Percentiles rank a stretch among this genome's conserved stretches.
Evolutionary conservation across 64 coral and sea anemone species (phyloP).

Genomic region (Pocillopora verrucosa): DNA sequence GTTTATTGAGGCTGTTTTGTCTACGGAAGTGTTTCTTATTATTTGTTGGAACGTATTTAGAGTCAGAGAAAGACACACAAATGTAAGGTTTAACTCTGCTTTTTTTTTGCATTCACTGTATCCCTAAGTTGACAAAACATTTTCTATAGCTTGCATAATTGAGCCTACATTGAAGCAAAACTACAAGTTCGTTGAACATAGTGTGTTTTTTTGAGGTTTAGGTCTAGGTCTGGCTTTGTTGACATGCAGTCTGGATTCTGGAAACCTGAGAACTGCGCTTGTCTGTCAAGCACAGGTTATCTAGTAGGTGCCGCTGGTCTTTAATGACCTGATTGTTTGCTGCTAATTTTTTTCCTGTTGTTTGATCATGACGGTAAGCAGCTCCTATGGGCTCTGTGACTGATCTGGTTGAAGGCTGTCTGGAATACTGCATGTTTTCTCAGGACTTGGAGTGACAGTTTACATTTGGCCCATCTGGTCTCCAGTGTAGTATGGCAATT

Average conservation of each 20-base stretch:
- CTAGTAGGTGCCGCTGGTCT: neutral
- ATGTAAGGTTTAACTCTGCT: neutral
- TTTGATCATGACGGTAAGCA: neutral
- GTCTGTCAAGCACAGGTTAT: neutral
- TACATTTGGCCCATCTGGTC: slow-evolving; percentile 20
- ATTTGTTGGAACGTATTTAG: neutral
- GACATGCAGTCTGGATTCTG: neutral
- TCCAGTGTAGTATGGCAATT: neutral
- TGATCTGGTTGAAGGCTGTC: neutral
- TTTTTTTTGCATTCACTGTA: slow-evolving; percentile 6
- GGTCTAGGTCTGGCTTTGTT: neutral
- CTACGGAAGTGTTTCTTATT: neutral
- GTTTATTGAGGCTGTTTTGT: neutral
- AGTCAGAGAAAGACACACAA: neutral
- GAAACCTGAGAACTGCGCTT: neutral
- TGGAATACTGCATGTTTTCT: slow-evolving; percentile 5
- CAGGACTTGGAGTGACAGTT: neutral
- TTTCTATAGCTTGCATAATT: slow-evolving; percentile 13
- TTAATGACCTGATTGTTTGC: neutral
- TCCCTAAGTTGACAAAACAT: slow-evolving; percentile 9
- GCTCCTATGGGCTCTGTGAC: neutral
- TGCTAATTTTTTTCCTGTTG: neutral
- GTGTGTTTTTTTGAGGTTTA: neutral
- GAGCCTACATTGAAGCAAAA: slow-evolving; percentile 13
- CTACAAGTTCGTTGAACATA: slow-evolving; percentile 1